Evolutionary conservation across 2,797 vertebrate genomes (phyloP).

Genomic region (Acanthurus leucopareius): DNA sequence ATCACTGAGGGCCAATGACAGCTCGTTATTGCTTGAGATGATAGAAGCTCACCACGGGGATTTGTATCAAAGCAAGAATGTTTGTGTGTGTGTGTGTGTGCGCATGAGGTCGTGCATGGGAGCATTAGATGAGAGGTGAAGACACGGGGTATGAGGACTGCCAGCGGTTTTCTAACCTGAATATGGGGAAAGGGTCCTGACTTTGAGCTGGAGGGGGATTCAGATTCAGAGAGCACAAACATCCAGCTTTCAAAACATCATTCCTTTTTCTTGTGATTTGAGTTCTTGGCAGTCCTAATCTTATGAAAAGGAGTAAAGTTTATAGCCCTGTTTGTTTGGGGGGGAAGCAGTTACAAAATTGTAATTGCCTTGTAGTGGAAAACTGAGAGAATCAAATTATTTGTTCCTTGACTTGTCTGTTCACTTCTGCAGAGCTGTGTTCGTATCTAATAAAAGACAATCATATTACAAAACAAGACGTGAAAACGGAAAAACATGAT

Average conservation of each 20-base stretch:
- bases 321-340: slow-evolving; percentile 13
- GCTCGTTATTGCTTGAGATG: slow-evolving; percentile 82
- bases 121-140: slow-evolving; percentile 68
- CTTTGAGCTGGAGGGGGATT: slow-evolving; percentile 2
- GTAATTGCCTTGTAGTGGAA: slow-evolving; percentile 16
- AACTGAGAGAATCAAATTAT: slow-evolving; percentile 30
- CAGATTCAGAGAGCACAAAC: slow-evolving; percentile 11
- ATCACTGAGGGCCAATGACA: slow-evolving; percentile 83
- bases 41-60: slow-evolving; percentile 80
- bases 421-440: slow-evolving; percentile 17
- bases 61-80: slow-evolving; percentile 79
- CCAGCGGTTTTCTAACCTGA: slow-evolving; percentile 55
- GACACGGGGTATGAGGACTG: slow-evolving; percentile 52
- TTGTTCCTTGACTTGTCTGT: slow-evolving; percentile 23
- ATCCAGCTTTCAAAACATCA: slow-evolving; percentile 32
- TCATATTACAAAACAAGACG: slow-evolving; percentile 8
- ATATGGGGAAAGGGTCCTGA: slow-evolving; percentile 27
- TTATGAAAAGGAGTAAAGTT: slow-evolving; percentile 11
- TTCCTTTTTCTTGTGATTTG: slow-evolving; percentile 10
- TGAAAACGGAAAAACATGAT: slow-evolving; percentile 10
- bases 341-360: neutral
- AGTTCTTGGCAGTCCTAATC: slow-evolving; percentile 14
- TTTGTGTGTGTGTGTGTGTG: slow-evolving; percentile 58
- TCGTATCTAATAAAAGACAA: slow-evolving; percentile 29
- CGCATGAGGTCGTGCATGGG: slow-evolving; percentile 34